These are phyloP conservation scores for Neosilurus mollespiculum DNA, from an alignment of 2,797 vertebrate species.

Conservation along the genomic window DNA sequence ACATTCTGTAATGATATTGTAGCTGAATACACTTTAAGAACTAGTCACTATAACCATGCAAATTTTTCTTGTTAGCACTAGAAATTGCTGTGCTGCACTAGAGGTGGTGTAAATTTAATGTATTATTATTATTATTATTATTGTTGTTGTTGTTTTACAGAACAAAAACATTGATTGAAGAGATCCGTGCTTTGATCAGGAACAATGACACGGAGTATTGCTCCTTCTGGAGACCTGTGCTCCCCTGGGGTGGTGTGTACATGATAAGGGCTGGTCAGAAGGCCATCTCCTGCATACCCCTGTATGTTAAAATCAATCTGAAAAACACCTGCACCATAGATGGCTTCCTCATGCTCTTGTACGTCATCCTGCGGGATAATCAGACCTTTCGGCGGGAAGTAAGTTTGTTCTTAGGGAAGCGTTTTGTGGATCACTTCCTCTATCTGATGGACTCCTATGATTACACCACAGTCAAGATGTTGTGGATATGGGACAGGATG, in stretches of 20 bases:
- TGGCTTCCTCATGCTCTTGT: slow-evolving; percentile 89
- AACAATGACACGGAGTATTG: slow-evolving; percentile 83
- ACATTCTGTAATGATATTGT: neutral
- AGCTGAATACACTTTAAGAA: neutral
- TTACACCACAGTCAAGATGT: slow-evolving; percentile 88
- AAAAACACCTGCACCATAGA: slow-evolving; percentile 93
- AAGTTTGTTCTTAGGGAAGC: slow-evolving; percentile 81
- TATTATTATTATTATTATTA: too few species aligned
- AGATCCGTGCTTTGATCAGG: slow-evolving; percentile 87
- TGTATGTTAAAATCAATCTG: slow-evolving; percentile 85
- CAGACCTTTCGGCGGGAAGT: slow-evolving; percentile 81
- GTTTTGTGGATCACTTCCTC: slow-evolving; percentile 86
- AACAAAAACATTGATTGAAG: slow-evolving; percentile 89
- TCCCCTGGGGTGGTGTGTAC: slow-evolving; percentile 89
- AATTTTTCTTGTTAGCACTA: neutral
- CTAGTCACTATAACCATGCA: neutral
- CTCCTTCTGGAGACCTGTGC: slow-evolving; percentile 88
- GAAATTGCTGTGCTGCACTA: neutral
- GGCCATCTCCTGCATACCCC: slow-evolving; percentile 85
- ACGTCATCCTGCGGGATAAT: slow-evolving; percentile 87
- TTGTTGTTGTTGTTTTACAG: slow-evolving; percentile 60
- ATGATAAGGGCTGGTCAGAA: slow-evolving; percentile 85
- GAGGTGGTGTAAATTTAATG: neutral
- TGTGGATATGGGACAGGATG: slow-evolving; percentile 93
- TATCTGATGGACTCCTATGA: slow-evolving; percentile 88